phyloP scores from a whole-genome alignment of 2,113 vertebrate species.

The Menura novaehollandiae region DNA sequence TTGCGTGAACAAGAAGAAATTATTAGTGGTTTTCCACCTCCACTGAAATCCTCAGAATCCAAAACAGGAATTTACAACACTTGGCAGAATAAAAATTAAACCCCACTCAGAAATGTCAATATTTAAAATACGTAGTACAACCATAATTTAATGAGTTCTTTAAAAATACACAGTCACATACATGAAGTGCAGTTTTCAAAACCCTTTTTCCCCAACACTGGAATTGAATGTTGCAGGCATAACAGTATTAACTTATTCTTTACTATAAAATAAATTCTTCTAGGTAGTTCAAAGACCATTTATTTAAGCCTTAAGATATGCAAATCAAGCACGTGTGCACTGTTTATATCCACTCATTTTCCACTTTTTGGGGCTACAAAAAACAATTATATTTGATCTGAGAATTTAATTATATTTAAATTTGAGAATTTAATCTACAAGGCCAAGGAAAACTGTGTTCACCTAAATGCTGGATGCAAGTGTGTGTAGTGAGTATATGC shows the following conservation, averaged over 20 bases:
- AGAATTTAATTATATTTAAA: too few species aligned
- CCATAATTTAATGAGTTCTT: constrained; percentile 35
- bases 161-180: neutral
- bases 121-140: constrained; percentile 30
- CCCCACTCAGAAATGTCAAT: constrained; percentile 58
- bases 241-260: neutral
- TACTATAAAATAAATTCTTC: neutral
- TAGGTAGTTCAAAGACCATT: neutral
- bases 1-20: constrained; percentile 27
- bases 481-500: neutral
- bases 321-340: neutral
- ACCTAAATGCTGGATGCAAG: neutral
- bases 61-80: constrained; percentile 46
- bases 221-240: neutral
- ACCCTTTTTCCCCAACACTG: neutral
- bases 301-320: neutral
- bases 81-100: constrained; percentile 57
- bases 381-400: neutral
- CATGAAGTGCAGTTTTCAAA: neutral
- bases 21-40: constrained; percentile 56
- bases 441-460: neutral
- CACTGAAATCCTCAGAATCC: constrained; percentile 34
- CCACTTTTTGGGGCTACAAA: neutral
- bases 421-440: neutral
- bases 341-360: neutral